These are phyloP conservation scores for Peromyscus eremicus DNA, from an alignment of 2,797 vertebrate genomes.

Conservation along the genomic window DNA sequence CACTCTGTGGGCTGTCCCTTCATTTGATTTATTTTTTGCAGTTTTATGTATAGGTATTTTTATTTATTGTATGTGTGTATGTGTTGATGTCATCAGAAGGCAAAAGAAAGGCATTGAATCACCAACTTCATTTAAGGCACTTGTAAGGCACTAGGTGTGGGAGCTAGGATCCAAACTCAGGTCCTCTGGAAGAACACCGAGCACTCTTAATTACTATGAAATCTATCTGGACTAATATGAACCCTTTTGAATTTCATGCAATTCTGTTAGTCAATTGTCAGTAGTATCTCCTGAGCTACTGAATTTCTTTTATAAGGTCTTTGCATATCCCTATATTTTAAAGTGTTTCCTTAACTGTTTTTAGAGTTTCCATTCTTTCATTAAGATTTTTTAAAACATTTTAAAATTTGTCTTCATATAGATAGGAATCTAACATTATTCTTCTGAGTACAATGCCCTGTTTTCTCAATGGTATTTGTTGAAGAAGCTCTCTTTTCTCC, in stretches of 20 bases:
- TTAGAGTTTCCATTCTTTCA: not conserved
- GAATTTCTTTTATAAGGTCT: not conserved
- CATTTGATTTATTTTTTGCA: not conserved
- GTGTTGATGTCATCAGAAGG: not conserved
- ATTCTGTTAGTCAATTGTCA: not conserved
- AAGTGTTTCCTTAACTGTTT: not conserved
- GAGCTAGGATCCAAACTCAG: not conserved
- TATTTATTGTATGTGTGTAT: not conserved
- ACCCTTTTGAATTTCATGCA: not conserved
- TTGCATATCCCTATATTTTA: not conserved
- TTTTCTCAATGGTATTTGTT: not conserved
- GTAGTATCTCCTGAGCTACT: not conserved
- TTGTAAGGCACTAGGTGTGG: not conserved
- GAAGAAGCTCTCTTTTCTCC: not conserved
- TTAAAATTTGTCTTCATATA: not conserved
- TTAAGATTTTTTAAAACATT: not conserved
- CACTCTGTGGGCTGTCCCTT: not conserved
- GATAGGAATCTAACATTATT: not conserved
- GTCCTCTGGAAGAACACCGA: not conserved
- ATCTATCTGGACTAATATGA: not conserved
- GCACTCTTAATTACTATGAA: not conserved
- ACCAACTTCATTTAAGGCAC: not conserved
- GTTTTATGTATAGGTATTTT: not conserved
- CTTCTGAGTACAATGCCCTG: not conserved
- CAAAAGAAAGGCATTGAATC: not conserved